Evolutionary conservation across 1,140 invertebrate species (phyloP).

Genomic region (Diorhabda elongata): DNA sequence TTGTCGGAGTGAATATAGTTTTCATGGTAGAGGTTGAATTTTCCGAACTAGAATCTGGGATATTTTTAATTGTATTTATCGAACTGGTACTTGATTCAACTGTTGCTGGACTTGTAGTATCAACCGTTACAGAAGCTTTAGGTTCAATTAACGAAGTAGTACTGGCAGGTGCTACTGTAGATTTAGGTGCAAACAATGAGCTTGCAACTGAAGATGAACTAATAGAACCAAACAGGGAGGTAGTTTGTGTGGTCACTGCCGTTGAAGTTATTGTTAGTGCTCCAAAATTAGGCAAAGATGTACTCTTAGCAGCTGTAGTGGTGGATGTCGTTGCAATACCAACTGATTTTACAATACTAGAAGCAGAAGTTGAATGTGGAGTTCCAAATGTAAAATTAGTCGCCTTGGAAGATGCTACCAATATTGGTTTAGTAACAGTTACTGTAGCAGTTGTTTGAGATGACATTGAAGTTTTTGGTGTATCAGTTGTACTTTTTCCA

Average conservation of each 20-base stretch:
- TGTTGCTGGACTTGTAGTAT: not conserved
- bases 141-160: not conserved
- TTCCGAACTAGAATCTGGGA: too few relatives aligned
- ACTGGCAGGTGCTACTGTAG: too few relatives aligned
- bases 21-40: not conserved
- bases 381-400: not conserved
- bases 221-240: slow-evolving; percentile 7
- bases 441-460: not conserved
- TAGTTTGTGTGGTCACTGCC: not conserved
- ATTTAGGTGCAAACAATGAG: not conserved
- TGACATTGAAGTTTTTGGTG: not conserved
- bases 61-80: not conserved
- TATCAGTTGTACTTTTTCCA: not conserved
- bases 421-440: slow-evolving; percentile 3
- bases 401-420: not conserved
- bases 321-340: not conserved
- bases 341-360: not conserved
- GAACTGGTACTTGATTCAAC: not conserved
- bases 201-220: not conserved
- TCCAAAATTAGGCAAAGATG: not conserved
- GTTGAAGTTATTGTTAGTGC: not conserved
- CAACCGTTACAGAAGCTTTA: not conserved
- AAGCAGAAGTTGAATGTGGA: not conserved
- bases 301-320: not conserved
- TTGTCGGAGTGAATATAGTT: not conserved